Base-by-base conservation (phyloP, 2,113 vertebrate genomes). In the Dicentrarchus labrax region DNA sequence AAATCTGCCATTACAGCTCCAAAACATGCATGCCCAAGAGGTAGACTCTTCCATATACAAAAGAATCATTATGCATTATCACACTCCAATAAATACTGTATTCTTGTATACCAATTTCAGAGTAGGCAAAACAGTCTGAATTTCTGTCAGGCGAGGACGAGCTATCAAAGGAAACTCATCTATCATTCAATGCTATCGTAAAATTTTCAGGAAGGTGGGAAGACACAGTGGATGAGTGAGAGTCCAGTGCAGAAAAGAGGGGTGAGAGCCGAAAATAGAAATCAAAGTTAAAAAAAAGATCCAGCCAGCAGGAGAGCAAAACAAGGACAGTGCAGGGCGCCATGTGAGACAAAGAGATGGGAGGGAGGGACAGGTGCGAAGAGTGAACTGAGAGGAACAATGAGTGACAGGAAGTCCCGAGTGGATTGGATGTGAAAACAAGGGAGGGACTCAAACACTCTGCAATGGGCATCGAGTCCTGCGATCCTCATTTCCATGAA, bases 151-250 rank as follows among this genome's bases (percentile, higher is more conserved):
- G 38, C 39, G 24, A 91, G 82, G 88, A 87, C 50, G 85, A 86
- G 83, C 86, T 88, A 92, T 89, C 86, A 89, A 87, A 90, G 64
- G 79, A 87, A 89, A 76, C 77, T 91, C 91, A 93, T 94, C 84
- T 87, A 93, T 93, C 91, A 94, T 94, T 95, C 83, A 94, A 87
- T 16, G 43, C 56, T 72, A 72, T 85, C 72, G 82, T 90, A 78
- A 92, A 90, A 90, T 53, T 89, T 86, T 91, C 76, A 93, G 72
- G 70, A 88, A 85, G 77, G 82, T 70, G 78, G 86, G 72, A 87
- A 83, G 83, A 88, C 61, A 80, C 69, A 65, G 72, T 78, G 66
- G 77, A 87, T 60, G 83, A 88, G 82, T 38, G 76, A 75, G 80
- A 76, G 75, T 77, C 74, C 73, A 57, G 67, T 45, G 51, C 59